Evolutionary conservation across 2,797 vertebrate genomes (phyloP).

Genomic region (Myiotriccus ornatus): DNA sequence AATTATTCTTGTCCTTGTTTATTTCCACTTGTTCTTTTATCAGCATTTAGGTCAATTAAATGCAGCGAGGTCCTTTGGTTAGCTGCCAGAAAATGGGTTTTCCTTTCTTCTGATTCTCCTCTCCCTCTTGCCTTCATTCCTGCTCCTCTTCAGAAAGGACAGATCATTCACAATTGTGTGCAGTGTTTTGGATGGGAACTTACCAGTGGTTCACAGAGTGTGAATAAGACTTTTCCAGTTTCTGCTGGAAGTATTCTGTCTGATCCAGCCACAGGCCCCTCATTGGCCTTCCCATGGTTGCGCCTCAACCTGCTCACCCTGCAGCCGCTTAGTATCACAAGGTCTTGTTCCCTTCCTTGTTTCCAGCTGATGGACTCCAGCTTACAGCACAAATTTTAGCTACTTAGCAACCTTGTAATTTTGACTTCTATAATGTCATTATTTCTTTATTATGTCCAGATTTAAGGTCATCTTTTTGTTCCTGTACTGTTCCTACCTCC

Average conservation of each 20-base stretch:
- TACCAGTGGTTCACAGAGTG: background rate
- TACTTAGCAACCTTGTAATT: background rate
- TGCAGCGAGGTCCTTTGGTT: background rate
- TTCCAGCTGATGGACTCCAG: background rate
- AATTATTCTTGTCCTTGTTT: background rate
- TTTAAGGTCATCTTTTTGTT: background rate
- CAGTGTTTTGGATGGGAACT: background rate
- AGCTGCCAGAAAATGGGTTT: background rate
- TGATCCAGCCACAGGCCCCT: background rate
- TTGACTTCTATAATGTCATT: background rate
- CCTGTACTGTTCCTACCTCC: background rate
- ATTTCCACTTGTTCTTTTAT: background rate
- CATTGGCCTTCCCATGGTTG: background rate
- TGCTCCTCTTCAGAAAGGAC: background rate
- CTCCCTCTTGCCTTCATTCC: background rate
- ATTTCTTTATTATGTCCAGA: background rate
- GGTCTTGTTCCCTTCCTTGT: background rate
- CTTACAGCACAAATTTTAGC: background rate
- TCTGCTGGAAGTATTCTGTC: background rate
- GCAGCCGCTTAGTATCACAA: background rate
- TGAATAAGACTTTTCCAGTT: background rate
- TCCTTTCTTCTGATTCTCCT: background rate
- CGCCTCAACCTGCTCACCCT: background rate
- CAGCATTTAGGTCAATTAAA: background rate
- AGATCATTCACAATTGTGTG: background rate